Percentiles rank a stretch among this genome's conserved stretches.
Evolutionary conservation across 2,113 vertebrate genomes (phyloP).

Genomic region (Dasyurus viverrinus): DNA sequence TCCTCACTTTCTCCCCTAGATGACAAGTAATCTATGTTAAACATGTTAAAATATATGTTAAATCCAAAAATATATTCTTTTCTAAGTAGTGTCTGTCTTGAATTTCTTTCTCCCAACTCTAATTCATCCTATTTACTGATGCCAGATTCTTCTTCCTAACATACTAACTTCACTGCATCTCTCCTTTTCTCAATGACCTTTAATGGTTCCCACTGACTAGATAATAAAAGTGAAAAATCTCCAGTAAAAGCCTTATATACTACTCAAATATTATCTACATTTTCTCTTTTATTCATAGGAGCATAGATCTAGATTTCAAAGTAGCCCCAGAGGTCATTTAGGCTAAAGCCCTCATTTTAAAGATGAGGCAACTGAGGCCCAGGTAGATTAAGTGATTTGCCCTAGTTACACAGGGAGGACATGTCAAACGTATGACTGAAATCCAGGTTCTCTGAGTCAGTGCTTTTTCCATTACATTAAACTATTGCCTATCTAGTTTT

Average conservation of each 20-base stretch:
- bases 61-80: not conserved
- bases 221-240: not conserved
- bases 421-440: not conserved
- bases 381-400: not conserved
- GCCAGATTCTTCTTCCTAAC: not conserved
- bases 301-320: not conserved
- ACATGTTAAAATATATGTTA: no score
- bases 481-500: not conserved
- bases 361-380: not conserved
- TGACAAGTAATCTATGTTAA: no score
- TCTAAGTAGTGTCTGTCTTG: not conserved
- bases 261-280: not conserved
- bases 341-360: not conserved
- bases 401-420: not conserved
- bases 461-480: not conserved
- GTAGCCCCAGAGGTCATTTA: not conserved
- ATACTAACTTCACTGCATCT: not conserved
- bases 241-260: not conserved
- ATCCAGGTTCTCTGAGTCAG: not conserved
- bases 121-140: not conserved
- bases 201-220: not conserved
- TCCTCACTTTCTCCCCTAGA: no score
- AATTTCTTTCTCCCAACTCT: not conserved
- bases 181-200: not conserved
- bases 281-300: not conserved